phyloP scores from a whole-genome alignment of 2,888 invertebrate species.

The Copidosoma aretas region DNA sequence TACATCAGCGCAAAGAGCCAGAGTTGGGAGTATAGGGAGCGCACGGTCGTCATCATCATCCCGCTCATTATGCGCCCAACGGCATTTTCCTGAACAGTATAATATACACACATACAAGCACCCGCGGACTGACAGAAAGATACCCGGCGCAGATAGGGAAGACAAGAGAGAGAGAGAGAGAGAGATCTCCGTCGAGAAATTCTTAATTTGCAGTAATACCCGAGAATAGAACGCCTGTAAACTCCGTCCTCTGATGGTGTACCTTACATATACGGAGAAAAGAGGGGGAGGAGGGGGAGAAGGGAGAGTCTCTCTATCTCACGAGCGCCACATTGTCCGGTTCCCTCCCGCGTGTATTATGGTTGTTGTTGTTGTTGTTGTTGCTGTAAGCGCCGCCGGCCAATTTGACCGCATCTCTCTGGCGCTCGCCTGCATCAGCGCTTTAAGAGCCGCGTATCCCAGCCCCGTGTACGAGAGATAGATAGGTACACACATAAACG shows the following conservation, averaged over 20 bases:
- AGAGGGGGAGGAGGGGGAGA: background rate
- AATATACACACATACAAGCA: background rate
- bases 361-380: too few species aligned
- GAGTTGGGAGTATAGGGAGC: background rate
- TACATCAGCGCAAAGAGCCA: background rate
- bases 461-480: too few species aligned
- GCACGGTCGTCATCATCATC: background rate
- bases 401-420: conserved; percentile 36
- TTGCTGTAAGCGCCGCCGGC: conserved; percentile 19
- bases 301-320: background rate
- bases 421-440: background rate
- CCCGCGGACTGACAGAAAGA: background rate
- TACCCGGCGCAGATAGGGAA: background rate
- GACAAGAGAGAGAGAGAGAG: too few species aligned
- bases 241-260: too few species aligned
- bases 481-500: too few species aligned
- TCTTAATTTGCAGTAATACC: conserved; percentile 38
- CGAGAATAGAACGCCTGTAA: conserved; percentile 31
- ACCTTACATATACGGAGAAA: too few species aligned
- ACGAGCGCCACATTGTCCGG: background rate
- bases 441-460: too few species aligned
- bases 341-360: background rate
- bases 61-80: conserved; percentile 29
- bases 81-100: conserved; percentile 14
- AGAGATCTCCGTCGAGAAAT: conserved; percentile 23